Base-by-base conservation (phyloP, 2,888 invertebrate genomes). In the Dilophus febrilis region DNA sequence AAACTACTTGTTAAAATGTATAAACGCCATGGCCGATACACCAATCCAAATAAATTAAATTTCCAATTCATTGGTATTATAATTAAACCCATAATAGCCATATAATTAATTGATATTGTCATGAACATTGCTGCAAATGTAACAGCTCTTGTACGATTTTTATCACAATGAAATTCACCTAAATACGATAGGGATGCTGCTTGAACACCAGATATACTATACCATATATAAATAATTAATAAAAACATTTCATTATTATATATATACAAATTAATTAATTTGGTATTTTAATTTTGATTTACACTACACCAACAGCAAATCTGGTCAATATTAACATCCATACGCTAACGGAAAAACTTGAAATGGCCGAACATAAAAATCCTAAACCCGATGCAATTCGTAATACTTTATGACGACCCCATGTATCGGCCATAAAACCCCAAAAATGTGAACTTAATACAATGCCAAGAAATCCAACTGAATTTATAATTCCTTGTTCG, bases 341-440 rank as follows among this genome's bases (percentile, higher is more conserved):
- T 37, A 74, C 69, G 40, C 67, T 67, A 0, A 72, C 71, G 0
- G 76, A 68, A 48, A 74, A 70, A 42, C 71, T 74, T 14, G 74
- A 69, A 27, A 68, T 52, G 1, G 72, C 53, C 0, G 74, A 69
- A 36, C 72, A 58, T 6, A 70, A 37, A 4, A 68, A 64, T 7
- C 75, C 72, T 1, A 68, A 45, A 1, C 64, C 48, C 51, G 74
- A 61, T 0, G 70, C 64, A 34, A 61, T 56, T 42, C 71, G 61
- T 50, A 72, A 58, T 2, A 73, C 66, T 11, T n/a, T n/a, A n/a
- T n/a, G n/a, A n/a, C n/a, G n/a, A n/a, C n/a, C n/a, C n/a, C n/a
- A n/a, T n/a, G n/a, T n/a, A n/a, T n/a, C n/a, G n/a, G n/a, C n/a
- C 45, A 84, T 56, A 46, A 77, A 71, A 31, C 87, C 86, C 83